A percentile compares a stretch with the other conserved stretches of the same genome.
phyloP scores from a whole-genome alignment of 2,888 invertebrate genomes.

The Slavum lentiscoides region DNA sequence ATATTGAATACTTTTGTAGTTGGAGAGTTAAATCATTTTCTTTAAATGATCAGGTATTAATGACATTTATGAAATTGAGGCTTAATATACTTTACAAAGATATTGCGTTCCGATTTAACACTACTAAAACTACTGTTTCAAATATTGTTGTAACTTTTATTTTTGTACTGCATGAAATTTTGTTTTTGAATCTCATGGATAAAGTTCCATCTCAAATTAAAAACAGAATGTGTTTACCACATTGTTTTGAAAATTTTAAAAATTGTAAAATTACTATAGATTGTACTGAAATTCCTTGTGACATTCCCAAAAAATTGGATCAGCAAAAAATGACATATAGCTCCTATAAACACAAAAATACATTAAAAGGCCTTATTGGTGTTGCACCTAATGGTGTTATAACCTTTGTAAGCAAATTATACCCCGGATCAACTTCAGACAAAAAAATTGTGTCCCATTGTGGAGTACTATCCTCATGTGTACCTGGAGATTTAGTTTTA shows the following conservation, averaged over 20 bases:
- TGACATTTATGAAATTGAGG: slow-evolving; percentile 23
- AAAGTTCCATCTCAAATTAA: slow-evolving; percentile 18
- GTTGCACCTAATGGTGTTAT: slow-evolving; percentile 58
- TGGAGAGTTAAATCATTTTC: no score
- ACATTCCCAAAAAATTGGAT: slow-evolving; percentile 53
- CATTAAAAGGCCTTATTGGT: slow-evolving; percentile 57
- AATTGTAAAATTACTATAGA: slow-evolving; percentile 31
- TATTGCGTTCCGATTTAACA: slow-evolving; percentile 7
- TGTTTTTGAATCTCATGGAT: slow-evolving; percentile 5
- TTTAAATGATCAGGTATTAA: slow-evolving; percentile 10
- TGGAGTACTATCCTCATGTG: slow-evolving; percentile 12
- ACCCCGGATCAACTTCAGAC: slow-evolving; percentile 57
- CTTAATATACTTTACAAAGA: slow-evolving; percentile 11
- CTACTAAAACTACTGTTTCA: not conserved
- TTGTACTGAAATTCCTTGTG: slow-evolving; percentile 21
- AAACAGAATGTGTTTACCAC: slow-evolving; percentile 30
- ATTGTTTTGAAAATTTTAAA: slow-evolving; percentile 15
- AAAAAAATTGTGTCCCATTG: slow-evolving; percentile 42
- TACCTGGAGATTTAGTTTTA: slow-evolving; percentile 49
- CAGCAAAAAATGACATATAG: slow-evolving; percentile 55
- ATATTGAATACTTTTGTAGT: no score
- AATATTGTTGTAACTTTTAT: slow-evolving; percentile 37
- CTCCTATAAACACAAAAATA: slow-evolving; percentile 57
- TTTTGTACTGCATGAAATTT: slow-evolving; percentile 1
- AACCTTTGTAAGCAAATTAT: slow-evolving; percentile 56